Percentiles rank a stretch among this genome's conserved stretches.
Evolutionary conservation across 2,888 invertebrate species (phyloP).

Genomic region (Eupithecia pulchellata): DNA sequence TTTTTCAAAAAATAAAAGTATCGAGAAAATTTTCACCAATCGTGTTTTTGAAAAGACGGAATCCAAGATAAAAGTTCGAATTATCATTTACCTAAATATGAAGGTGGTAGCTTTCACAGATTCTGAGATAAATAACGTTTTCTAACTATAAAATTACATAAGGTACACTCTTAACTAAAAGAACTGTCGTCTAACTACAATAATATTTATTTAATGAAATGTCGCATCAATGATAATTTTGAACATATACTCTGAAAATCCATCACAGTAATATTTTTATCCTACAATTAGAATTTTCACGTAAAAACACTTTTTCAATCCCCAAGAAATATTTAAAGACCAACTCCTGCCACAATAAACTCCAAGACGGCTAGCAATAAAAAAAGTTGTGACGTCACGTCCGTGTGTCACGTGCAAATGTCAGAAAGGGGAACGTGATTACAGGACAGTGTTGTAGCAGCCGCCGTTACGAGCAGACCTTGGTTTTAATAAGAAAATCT

Average conservation of each 20-base stretch:
- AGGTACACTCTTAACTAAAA: too few species aligned
- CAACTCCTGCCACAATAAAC: constrained; percentile 45
- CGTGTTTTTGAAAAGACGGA: too few species aligned
- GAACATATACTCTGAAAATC: background rate
- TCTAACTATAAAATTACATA: too few species aligned
- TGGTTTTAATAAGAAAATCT: constrained; percentile 20
- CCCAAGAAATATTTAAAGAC: constrained; percentile 43
- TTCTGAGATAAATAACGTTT: too few species aligned
- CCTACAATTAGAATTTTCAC: constrained; percentile 6
- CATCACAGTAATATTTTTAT: background rate
- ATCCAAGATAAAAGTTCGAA: too few species aligned
- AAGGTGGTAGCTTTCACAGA: too few species aligned
- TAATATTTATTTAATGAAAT: background rate
- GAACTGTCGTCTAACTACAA: background rate
- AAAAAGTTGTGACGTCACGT: constrained; percentile 54
- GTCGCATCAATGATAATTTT: too few species aligned
- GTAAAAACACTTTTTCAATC: constrained; percentile 23
- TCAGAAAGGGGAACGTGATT: constrained; percentile 48
- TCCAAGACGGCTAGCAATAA: constrained; percentile 45
- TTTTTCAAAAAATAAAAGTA: too few species aligned
- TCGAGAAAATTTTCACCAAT: too few species aligned
- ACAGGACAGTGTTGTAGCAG: constrained; percentile 34
- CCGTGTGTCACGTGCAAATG: constrained; percentile 53
- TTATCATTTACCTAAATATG: too few species aligned
- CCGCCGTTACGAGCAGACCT: constrained; percentile 26